Evolutionary conservation across 2,113 vertebrate species (phyloP).

Genomic region (Eclectus roratus): DNA sequence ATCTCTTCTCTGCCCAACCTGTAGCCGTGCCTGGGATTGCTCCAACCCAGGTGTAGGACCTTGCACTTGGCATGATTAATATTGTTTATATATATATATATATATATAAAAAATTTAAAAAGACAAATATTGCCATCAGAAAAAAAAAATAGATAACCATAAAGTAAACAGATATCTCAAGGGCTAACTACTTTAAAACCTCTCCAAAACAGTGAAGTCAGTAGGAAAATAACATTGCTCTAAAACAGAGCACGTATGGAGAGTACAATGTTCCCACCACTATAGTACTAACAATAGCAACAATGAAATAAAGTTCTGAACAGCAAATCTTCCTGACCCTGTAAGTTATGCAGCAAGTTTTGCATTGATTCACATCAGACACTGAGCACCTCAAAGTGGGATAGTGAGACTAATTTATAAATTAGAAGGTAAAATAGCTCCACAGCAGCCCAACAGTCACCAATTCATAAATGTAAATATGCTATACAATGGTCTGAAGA

Average conservation of each 20-base stretch:
- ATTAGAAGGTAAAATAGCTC: not conserved
- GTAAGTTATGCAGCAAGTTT: not conserved
- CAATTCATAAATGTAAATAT: not conserved
- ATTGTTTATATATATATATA: too few species aligned
- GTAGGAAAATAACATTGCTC: not conserved
- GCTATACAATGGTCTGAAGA: not conserved
- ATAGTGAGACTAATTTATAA: not conserved
- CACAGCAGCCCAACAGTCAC: not conserved
- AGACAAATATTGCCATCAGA: not conserved
- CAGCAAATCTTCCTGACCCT: not conserved
- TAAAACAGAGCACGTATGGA: not conserved
- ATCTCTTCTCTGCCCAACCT: too few species aligned
- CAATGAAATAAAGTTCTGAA: not conserved
- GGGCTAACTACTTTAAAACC: not conserved
- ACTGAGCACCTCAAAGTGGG: not conserved
- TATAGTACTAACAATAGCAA: not conserved
- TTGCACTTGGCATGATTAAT: too few species aligned
- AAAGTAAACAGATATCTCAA: not conserved
- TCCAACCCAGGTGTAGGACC: too few species aligned
- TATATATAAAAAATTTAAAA: not conserved
- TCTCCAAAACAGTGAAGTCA: not conserved
- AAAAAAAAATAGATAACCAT: not conserved
- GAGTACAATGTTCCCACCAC: not conserved
- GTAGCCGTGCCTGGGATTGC: too few species aligned
- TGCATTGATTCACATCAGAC: not conserved